Base-by-base conservation (phyloP, 2,888 invertebrate species). In the Chaetoderma sp. region DNA sequence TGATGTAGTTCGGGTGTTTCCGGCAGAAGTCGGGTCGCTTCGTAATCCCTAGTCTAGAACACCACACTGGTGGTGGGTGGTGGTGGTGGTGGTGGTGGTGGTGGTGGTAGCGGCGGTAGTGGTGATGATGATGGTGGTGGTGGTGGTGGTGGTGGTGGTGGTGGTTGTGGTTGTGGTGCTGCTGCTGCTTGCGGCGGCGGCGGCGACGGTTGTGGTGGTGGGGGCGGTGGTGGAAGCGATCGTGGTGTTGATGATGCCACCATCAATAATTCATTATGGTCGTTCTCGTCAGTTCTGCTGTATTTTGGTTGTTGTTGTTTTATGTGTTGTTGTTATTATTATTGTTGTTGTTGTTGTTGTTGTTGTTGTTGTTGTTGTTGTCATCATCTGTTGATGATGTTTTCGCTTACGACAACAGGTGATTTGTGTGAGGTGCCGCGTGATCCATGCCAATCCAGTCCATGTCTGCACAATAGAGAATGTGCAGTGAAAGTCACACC, bases 381-480 rank as follows among this genome's bases (percentile, higher is more conserved):
- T 39, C n/a, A n/a, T n/a, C n/a, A n/a, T n/a, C n/a, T n/a, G n/a
- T n/a, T n/a, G n/a, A n/a, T n/a, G n/a, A n/a, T n/a, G n/a, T n/a
- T n/a, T n/a, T n/a, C n/a, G n/a, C n/a, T n/a, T n/a, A n/a, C n/a
- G n/a, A n/a, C n/a, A n/a, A 60, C 60, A 50, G 60, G 60, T n/a
- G 18, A 28, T 10, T 49, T 23, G 23, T 60, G 60, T n/a, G 60
- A 60, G 36, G 33, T 21, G 13, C 10, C 50, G 21, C 13, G 49
- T 25, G 49, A 45, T 36, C 25, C 60, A 36, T 60, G 60, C 21
- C 16, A n/a, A 33, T 50, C 60, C 13, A 18, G 27, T 10, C 60
- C 60, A 23, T 60, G 60, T 50, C 60, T 33, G 5, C 30, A 60
- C 50, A 50, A 33, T 32, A 23, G 36, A 27, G 27, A 21, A n/a